Evolutionary conservation across 2,888 invertebrate genomes (phyloP), one percentile per base, ranked within the genome.

Genomic region (Panorpa germanica): DNA sequence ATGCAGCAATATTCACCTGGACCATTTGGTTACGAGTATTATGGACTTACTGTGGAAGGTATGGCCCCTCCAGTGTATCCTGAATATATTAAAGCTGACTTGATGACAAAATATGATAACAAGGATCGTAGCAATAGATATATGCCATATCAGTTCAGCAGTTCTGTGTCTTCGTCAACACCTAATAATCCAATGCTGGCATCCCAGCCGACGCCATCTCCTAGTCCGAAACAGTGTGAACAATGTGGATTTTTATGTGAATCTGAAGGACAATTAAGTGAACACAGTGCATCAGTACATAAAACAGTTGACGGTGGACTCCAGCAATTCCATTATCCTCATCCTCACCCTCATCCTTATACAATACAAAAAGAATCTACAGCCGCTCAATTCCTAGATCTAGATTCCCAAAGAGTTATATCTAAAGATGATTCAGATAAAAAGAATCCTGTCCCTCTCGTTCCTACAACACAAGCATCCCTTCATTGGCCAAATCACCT

Each of bases 321-420:
- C n/a, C n/a, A n/a, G n/a, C n/a, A n/a, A 12, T 36, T 38, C 8
- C 48, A 45, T 34, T 38, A 41, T 4, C 39, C 39, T 2, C 47
- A n/a, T n/a, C n/a, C n/a, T n/a, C n/a, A n/a, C n/a, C n/a, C n/a
- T n/a, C n/a, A n/a, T n/a, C n/a, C n/a, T 41, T 9, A 38, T 41
- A 25, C 45, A 44, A 32, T 46, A 45, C n/a, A n/a, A n/a, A n/a
- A n/a, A n/a, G n/a, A n/a, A n/a, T n/a, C n/a, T n/a, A n/a, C 73
- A 34, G 73, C 74, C 27, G 72, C 76, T 9, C 85, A 86, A 45
- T 77, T 86, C 38, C 60, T 86, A 32, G 86, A 86, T 49, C 57
- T 86, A 36, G 86, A 86, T 48, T 85, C 83, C 2, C 85, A 86
- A 47, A 85, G 85, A 56, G 82, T 86, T n/a, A n/a, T n/a, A n/a